phyloP scores from a whole-genome alignment of 2,888 invertebrate species.

The Rhodophaea formosa region DNA sequence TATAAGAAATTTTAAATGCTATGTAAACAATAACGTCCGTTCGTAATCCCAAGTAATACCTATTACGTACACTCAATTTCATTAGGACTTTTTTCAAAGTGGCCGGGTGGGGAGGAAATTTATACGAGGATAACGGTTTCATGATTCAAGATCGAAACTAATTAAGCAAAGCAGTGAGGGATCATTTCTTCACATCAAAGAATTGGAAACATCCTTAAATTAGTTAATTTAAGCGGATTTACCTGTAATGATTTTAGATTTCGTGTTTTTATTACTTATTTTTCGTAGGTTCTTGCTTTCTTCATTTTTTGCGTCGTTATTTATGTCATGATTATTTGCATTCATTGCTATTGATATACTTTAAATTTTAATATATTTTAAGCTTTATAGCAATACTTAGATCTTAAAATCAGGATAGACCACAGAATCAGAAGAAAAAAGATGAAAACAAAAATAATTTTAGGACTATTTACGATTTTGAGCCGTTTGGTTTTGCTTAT shows the following conservation, averaged over 20 bases:
- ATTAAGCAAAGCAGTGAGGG: conserved; percentile 12
- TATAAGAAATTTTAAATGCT: no score
- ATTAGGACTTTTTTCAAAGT: conserved; percentile 10
- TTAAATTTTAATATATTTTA: no score
- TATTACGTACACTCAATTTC: neutral
- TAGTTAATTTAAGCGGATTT: no score
- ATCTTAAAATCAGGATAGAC: no score
- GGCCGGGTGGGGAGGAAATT: neutral
- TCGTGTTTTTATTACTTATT: neutral
- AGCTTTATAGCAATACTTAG: no score
- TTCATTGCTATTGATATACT: no score
- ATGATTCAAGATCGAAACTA: conserved; percentile 10
- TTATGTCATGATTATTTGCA: no score
- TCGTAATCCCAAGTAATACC: neutral
- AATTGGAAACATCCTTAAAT: neutral
- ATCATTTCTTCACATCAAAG: conserved; percentile 3
- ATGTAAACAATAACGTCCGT: neutral
- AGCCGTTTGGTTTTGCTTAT: no score
- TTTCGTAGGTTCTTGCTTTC: neutral
- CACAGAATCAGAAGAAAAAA: no score
- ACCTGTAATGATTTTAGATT: neutral
- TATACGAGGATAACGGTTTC: neutral
- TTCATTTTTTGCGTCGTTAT: no score
- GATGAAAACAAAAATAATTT: no score
- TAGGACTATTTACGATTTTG: no score